Conservation (phyloP, 2,113 vertebrate species). For the Tringa solitaria region DNA sequence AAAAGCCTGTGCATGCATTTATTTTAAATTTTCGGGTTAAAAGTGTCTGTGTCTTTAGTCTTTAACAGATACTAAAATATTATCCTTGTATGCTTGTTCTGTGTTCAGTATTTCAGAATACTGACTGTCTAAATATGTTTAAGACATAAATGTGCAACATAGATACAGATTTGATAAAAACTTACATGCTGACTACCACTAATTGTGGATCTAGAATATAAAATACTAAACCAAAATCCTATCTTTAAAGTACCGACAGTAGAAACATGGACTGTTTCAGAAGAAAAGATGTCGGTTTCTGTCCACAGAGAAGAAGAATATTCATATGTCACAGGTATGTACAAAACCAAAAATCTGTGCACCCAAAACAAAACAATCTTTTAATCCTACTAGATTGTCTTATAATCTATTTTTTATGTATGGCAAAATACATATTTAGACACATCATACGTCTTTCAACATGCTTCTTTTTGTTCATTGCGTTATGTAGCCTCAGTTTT, state of each 20-base stretch:
- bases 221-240: constrained; percentile 68
- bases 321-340: constrained; percentile 78
- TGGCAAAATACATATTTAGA: constrained; percentile 33
- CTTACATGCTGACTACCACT: constrained; percentile 11
- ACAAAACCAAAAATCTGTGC: constrained; percentile 22
- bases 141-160: background rate
- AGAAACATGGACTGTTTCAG: constrained; percentile 78
- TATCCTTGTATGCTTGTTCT: background rate
- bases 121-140: constrained; percentile 56
- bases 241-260: constrained; percentile 79
- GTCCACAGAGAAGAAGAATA: constrained; percentile 78
- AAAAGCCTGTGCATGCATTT: constrained; percentile 25
- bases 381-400: background rate
- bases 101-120: constrained; percentile 13
- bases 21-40: background rate
- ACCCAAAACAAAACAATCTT: background rate
- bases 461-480: constrained; percentile 50
- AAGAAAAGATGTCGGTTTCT: constrained; percentile 82
- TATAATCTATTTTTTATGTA: constrained; percentile 4
- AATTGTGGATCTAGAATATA: constrained; percentile 39
- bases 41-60: background rate
- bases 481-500: background rate
- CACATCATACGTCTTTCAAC: constrained; percentile 17
- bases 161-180: background rate
- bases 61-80: background rate